A percentile compares a stretch with the other conserved stretches of the same genome.
These are phyloP conservation scores for Agrenia bidenticulata DNA, from an alignment of 2,888 invertebrate genomes.

Conservation along the genomic window DNA sequence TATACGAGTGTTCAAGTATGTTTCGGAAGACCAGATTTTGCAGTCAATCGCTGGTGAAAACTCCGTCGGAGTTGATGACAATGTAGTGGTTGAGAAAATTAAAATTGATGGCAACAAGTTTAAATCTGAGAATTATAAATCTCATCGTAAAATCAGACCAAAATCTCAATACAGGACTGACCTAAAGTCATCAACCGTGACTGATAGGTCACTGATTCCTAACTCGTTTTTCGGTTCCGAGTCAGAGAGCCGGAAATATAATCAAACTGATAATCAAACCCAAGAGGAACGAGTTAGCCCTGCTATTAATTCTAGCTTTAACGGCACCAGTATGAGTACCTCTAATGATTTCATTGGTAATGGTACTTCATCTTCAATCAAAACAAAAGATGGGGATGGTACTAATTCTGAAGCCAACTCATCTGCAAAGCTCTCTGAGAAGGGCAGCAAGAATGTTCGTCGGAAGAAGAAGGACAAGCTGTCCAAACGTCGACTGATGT, in stretches of 20 bases:
- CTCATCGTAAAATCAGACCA: too few species aligned
- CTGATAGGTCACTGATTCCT: slow-evolving; percentile 47
- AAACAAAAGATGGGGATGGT: not conserved
- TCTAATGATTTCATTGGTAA: too few species aligned
- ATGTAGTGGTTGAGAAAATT: slow-evolving; percentile 1
- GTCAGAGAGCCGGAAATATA: not conserved
- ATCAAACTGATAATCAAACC: not conserved
- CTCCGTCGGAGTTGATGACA: slow-evolving; percentile 3
- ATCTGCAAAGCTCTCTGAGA: not conserved
- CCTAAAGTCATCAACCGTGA: slow-evolving; percentile 44
- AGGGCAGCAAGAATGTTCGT: not conserved
- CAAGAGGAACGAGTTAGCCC: too few species aligned
- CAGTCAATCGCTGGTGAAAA: slow-evolving; percentile 2
- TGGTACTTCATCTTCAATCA: not conserved
- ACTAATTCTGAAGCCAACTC: not conserved
- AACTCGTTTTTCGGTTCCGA: slow-evolving; percentile 38
- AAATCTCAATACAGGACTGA: slow-evolving; percentile 12
- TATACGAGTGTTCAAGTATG: slow-evolving; percentile 49
- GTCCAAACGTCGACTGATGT: not conserved
- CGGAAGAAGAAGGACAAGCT: too few species aligned
- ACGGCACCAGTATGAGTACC: too few species aligned
- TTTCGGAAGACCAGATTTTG: slow-evolving; percentile 10
- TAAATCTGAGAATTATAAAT: too few species aligned
- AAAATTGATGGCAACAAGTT: not conserved
- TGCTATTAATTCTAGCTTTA: not conserved